Percentiles rank a stretch among this genome's conserved stretches.
phyloP scores from a whole-genome alignment of 2,113 vertebrate genomes.

The Sphyrna mokarran region DNA sequence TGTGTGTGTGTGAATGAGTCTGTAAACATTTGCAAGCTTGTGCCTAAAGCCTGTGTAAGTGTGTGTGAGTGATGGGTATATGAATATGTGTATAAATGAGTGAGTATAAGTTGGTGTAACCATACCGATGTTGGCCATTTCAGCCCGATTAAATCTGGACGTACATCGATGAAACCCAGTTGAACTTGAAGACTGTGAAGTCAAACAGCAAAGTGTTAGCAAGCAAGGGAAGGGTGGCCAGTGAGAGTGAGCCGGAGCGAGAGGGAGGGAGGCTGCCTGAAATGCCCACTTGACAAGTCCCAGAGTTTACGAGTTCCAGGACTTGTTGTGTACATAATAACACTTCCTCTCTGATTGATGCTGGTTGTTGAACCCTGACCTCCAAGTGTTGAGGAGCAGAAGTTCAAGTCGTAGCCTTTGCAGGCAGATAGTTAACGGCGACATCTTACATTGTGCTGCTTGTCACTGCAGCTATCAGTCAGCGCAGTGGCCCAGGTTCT shows the following conservation, averaged over 20 bases:
- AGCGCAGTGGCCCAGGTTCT: neutral
- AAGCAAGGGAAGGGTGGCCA: neutral
- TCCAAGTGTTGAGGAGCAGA: slow-evolving; percentile 50
- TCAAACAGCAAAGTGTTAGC: neutral
- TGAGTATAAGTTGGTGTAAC: neutral
- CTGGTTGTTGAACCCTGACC: slow-evolving; percentile 54
- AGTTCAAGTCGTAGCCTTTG: slow-evolving; percentile 45
- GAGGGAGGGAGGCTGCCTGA: neutral
- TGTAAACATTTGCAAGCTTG: neutral
- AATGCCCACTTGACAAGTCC: slow-evolving; percentile 31
- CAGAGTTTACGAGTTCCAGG: slow-evolving; percentile 28
- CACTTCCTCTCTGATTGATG: slow-evolving; percentile 50
- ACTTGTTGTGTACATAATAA: slow-evolving; percentile 47
- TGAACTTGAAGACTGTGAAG: neutral
- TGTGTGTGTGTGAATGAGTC: neutral
- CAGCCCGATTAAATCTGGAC: neutral
- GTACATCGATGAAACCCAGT: neutral
- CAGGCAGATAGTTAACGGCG: slow-evolving; percentile 32
- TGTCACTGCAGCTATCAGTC: slow-evolving; percentile 39
- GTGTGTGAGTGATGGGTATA: neutral
- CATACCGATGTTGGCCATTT: neutral
- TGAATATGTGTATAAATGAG: neutral
- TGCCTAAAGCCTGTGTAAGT: neutral
- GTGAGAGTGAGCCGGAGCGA: too few relatives aligned
- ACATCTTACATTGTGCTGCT: slow-evolving; percentile 30